Percentiles rank a stretch among this genome's conserved stretches.
These are phyloP conservation scores for Isurus oxyrinchus DNA, from an alignment of 2,113 vertebrate genomes.

Conservation along the genomic window DNA sequence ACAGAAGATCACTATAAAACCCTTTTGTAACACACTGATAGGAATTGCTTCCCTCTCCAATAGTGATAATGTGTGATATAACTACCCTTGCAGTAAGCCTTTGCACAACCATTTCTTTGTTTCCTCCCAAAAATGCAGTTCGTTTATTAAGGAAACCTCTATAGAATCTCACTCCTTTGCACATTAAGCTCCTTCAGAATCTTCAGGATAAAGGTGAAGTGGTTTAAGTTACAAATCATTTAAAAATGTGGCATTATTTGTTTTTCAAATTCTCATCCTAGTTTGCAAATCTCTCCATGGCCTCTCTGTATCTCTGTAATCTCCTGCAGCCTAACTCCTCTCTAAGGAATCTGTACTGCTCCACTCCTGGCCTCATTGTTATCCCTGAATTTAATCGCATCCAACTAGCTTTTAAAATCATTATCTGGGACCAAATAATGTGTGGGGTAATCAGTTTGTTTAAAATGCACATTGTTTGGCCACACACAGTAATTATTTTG, in stretches of 20 bases:
- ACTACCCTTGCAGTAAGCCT: background rate
- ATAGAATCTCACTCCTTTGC: background rate
- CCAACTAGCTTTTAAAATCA: constrained; percentile 45
- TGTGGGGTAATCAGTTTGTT: constrained; percentile 46
- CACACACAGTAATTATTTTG: constrained; percentile 45
- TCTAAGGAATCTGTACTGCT: no score
- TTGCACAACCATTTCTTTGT: background rate
- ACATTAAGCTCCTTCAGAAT: background rate
- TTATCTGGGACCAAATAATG: constrained; percentile 30
- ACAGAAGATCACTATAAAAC: background rate
- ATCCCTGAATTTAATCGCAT: background rate
- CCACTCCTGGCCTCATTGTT: no score
- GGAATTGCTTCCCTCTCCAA: background rate
- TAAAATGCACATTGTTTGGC: constrained; percentile 42
- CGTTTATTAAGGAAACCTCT: background rate
- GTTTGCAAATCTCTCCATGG: no score
- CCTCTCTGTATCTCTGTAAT: no score
- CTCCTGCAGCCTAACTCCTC: no score
- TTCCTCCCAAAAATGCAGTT: background rate
- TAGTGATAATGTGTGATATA: background rate
- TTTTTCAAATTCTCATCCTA: no score
- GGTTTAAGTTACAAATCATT: background rate
- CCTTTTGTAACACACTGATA: background rate
- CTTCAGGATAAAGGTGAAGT: no score
- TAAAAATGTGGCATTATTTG: background rate